Conservation (phyloP, 1,140 invertebrate genomes). For the Drosophila subobscura region DNA sequence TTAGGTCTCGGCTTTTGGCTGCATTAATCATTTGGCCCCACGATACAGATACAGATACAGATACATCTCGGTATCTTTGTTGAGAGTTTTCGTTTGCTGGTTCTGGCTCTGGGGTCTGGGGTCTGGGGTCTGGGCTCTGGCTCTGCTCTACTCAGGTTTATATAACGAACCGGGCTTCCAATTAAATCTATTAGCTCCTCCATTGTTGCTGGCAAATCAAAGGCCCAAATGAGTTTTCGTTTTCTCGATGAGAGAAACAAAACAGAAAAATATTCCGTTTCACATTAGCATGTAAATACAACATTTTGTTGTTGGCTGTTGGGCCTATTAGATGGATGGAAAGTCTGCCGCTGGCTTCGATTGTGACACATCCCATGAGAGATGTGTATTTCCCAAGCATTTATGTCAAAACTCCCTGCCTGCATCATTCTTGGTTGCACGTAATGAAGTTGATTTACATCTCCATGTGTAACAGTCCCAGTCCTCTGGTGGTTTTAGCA, state of each 20-base stretch:
- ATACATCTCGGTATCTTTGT: conserved; percentile 28
- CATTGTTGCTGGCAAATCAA: conserved; percentile 48
- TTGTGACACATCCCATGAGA: not conserved
- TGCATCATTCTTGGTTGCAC: conserved; percentile 1
- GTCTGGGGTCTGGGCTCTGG: too few relatives aligned
- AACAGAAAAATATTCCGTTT: conserved; percentile 57
- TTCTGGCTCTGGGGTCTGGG: conserved; percentile 56
- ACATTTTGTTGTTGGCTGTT: not conserved
- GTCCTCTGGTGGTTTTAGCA: conserved; percentile 8
- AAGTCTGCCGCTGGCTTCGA: conserved; percentile 8
- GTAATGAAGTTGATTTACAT: conserved; percentile 21
- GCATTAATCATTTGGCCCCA: conserved; percentile 57
- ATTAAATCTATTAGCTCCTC: conserved; percentile 41
- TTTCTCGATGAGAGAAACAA: conserved; percentile 14
- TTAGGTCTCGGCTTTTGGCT: conserved; percentile 49
- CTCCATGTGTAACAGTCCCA: conserved; percentile 21
- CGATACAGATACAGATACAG: conserved; percentile 15
- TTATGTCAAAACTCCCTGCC: not conserved
- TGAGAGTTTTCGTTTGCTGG: conserved; percentile 1
- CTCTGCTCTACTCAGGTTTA: conserved; percentile 38
- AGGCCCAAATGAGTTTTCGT: conserved; percentile 33
- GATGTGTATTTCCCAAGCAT: not conserved
- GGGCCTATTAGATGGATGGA: conserved; percentile 27
- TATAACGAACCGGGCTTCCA: conserved; percentile 53
- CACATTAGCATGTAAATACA: conserved; percentile 58